Base-by-base conservation (phyloP, 2,888 invertebrate species). In the Mythimna lalbum region DNA sequence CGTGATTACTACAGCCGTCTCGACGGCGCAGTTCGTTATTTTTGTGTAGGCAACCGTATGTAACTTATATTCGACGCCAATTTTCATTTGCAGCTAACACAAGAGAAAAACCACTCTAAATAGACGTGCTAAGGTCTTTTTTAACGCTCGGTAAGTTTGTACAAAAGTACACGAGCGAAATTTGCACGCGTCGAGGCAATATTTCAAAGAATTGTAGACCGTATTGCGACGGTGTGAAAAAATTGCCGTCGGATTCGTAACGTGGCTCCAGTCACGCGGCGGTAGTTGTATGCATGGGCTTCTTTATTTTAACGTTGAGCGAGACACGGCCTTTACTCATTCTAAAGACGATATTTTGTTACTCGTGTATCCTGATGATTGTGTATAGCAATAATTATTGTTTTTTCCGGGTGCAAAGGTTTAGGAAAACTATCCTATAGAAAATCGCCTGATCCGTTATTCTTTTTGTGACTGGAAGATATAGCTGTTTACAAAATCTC, bases 11-110 rank as follows among this genome's bases (percentile, higher is more conserved):
- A 90, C 88, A 86, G 88, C 87, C 87, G 90, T 92, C 91, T 90
- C 90, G 88, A 86, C 90, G 88, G 87, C 86, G 88, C 87, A 88
- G 92, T 94, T 96, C 95, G 95, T 96, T 96, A 96, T 96, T 96
- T 96, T 95, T 94, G 96, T 95, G 93, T 92, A 96, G 92, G 95
- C 94, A 95, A 92, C 93, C 96, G 95, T 94, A 92, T 91, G 90
- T 92, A 93, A 93, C 89, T 90, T 90, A 89, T 86, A 89, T 88
- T 89, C 84, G 82, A 84, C 82, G 86, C 85, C 87, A 81, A 82
- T 78, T 78, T 85, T 84, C 83, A 85, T 87, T 86, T 87, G 85
- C 84, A 72, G 71, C 47, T 59, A 47, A 60, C 59, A 55, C 87
- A 72, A 63, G 76, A 81, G 49, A 89, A 78, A 83, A 61, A 84